phyloP scores from a whole-genome alignment of 2,113 vertebrate genomes.

The Anser brachyrhynchus region DNA sequence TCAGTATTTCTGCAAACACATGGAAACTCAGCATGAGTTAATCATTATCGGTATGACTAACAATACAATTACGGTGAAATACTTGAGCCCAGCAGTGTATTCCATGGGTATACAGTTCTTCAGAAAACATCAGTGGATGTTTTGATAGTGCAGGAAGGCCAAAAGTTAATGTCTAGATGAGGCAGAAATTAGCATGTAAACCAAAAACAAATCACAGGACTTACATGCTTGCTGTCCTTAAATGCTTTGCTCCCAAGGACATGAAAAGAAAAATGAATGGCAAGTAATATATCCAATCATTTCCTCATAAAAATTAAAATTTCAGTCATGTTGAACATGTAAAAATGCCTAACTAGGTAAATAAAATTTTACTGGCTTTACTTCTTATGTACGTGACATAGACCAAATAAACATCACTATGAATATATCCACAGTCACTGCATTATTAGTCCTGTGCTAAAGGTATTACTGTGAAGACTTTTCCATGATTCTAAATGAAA shows the following conservation, averaged over 20 bases:
- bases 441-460: neutral
- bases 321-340: neutral
- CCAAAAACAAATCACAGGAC: neutral
- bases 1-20: neutral
- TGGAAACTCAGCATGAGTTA: neutral
- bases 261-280: neutral
- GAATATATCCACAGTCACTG: neutral
- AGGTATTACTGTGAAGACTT: neutral
- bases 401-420: neutral
- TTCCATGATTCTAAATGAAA: neutral
- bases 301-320: neutral
- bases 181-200: neutral
- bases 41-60: neutral
- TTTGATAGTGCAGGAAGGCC: neutral
- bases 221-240: neutral
- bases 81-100: neutral
- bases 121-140: neutral
- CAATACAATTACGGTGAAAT: neutral
- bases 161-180: neutral
- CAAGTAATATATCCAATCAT: neutral
- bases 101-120: neutral
- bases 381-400: neutral
- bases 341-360: neutral
- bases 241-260: neutral
- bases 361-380: neutral